Evolutionary conservation across 2,113 vertebrate species (phyloP).

Genomic region (Chionis minor): DNA sequence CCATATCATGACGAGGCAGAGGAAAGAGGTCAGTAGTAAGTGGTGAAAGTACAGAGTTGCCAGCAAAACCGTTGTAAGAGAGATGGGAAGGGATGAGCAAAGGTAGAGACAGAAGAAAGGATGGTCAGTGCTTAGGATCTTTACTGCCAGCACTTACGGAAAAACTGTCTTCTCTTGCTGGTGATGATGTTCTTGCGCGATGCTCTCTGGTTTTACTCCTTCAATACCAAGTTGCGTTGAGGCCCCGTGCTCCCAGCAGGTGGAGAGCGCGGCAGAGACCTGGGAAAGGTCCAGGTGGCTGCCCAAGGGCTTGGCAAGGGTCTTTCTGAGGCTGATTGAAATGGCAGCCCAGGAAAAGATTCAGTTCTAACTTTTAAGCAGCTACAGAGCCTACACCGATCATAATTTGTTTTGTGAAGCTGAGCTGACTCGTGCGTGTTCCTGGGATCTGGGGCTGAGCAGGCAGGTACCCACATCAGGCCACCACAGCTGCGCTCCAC

Average conservation of each 20-base stretch:
- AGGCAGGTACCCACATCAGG: neutral
- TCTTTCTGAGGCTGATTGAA: neutral
- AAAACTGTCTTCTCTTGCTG: neutral
- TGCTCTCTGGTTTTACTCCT: neutral
- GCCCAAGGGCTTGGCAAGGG: rapidly evolving
- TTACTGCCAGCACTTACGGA: neutral
- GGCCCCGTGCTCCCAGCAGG: neutral
- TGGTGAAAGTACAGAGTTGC: neutral
- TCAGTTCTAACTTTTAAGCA: too few species aligned
- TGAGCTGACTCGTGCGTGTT: rapidly evolving
- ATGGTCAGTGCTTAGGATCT: neutral
- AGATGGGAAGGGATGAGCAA: neutral
- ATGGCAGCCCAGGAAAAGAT: neutral
- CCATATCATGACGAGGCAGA: rapidly evolving
- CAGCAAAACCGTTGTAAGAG: neutral
- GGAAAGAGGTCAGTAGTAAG: neutral
- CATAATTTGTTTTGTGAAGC: too few species aligned
- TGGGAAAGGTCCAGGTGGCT: neutral
- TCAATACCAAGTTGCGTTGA: rapidly evolving
- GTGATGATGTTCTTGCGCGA: neutral
- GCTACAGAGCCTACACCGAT: rapidly evolving
- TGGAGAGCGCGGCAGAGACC: rapidly evolving
- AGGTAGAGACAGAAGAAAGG: neutral
- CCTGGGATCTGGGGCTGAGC: neutral
- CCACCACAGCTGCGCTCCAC: rapidly evolving